Conservation (phyloP, 1,140 invertebrate species). For the Colletes gigas region DNA sequence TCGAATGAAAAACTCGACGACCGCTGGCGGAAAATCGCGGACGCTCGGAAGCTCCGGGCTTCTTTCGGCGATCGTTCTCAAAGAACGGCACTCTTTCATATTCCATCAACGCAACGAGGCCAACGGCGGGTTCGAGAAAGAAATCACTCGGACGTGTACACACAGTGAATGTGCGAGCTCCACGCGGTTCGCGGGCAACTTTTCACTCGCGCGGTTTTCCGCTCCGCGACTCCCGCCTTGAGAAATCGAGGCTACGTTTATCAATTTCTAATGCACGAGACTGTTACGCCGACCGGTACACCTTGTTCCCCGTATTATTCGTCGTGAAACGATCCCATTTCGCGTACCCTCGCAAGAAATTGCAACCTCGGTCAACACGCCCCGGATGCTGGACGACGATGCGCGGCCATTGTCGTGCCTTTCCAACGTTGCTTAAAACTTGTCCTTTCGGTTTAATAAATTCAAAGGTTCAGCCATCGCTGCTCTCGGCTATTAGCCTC, state of each 20-base stretch:
- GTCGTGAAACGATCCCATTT: background rate
- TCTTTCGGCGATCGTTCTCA: constrained; percentile 21
- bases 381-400: background rate
- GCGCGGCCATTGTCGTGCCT: background rate
- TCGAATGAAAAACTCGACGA: background rate
- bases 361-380: background rate
- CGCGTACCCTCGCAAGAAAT: too few relatives aligned
- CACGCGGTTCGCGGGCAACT: background rate
- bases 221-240: background rate
- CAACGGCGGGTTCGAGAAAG: constrained; percentile 6
- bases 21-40: constrained; percentile 2
- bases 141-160: constrained; percentile 24
- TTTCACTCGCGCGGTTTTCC: background rate
- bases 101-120: constrained; percentile 21
- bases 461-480: constrained; percentile 1
- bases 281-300: background rate
- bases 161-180: background rate
- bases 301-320: background rate
- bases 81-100: constrained; percentile 26
- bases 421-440: background rate
- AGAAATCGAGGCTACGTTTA: constrained; percentile 11
- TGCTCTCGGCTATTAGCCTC: constrained; percentile 30
- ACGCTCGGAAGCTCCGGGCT: background rate
- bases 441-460: constrained; percentile 29
- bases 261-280: constrained; percentile 22